These are phyloP conservation scores for Drosophila paranaensis DNA, from an alignment of 2,888 invertebrate genomes.

Conservation along the genomic window DNA sequence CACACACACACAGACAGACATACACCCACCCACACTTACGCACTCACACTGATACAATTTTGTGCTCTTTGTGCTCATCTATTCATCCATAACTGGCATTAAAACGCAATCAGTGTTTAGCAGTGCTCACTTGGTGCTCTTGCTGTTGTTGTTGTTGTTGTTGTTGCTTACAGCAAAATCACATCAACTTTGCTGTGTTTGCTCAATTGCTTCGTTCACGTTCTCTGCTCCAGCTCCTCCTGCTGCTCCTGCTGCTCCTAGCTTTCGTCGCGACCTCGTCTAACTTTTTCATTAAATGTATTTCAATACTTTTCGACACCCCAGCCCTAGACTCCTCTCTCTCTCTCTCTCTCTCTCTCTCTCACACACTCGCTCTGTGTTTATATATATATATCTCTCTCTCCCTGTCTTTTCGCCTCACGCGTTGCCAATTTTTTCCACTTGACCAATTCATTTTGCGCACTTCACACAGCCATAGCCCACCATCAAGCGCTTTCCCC, in stretches of 20 bases:
- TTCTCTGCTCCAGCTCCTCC: constrained; percentile 17
- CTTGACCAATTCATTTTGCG: constrained; percentile 79
- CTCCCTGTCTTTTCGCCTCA: constrained; percentile 6
- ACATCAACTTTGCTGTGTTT: constrained; percentile 66
- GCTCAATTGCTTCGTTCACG: constrained; percentile 55
- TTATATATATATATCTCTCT: too few relatives aligned
- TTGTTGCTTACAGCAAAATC: constrained; percentile 68
- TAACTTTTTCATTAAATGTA: constrained; percentile 78
- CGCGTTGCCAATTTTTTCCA: constrained; percentile 72
- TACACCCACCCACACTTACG: neutral
- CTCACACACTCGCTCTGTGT: neutral
- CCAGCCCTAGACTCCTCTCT: neutral
- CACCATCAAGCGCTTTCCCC: neutral
- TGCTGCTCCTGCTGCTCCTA: neutral
- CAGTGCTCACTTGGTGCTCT: constrained; percentile 39
- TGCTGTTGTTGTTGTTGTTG: constrained; percentile 21
- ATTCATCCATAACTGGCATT: constrained; percentile 73
- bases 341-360: neutral
- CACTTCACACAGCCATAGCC: constrained; percentile 52
- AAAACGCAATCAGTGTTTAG: constrained; percentile 76
- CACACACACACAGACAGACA: neutral
- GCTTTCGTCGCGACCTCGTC: constrained; percentile 44
- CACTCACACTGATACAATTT: neutral
- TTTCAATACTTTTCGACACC: constrained; percentile 73
- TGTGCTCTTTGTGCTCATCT: constrained; percentile 41